Percentiles rank a stretch among this genome's conserved stretches.
Evolutionary conservation across 2,113 vertebrate species (phyloP).

Genomic region (Leptosomus discolor): DNA sequence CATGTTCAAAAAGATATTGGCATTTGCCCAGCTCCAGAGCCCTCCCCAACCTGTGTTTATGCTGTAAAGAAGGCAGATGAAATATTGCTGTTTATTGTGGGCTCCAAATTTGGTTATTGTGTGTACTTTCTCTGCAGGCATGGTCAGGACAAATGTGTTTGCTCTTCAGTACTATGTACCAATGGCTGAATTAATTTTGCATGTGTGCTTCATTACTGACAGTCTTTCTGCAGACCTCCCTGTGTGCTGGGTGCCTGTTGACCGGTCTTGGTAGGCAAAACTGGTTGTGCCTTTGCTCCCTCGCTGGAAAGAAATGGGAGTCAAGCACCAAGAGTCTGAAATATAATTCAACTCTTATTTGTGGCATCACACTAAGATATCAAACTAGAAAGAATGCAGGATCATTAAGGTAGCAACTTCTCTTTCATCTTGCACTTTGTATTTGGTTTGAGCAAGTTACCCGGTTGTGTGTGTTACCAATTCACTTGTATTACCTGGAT

Average conservation of each 20-base stretch:
- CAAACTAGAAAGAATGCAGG: background rate
- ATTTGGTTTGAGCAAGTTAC: background rate
- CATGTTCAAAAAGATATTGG: background rate
- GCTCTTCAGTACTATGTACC: background rate
- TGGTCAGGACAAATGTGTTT: background rate
- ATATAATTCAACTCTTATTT: background rate
- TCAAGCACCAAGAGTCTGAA: background rate
- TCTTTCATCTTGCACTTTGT: background rate
- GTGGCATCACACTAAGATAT: background rate
- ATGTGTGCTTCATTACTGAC: background rate
- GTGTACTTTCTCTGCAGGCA: background rate
- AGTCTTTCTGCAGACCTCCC: background rate
- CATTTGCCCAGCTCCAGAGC: background rate
- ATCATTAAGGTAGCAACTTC: background rate
- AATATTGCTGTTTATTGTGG: background rate
- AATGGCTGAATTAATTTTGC: background rate
- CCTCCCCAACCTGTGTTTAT: background rate
- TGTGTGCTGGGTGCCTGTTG: background rate
- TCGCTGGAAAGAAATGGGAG: background rate
- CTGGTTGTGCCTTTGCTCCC: background rate
- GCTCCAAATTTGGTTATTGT: background rate
- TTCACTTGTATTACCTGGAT: background rate
- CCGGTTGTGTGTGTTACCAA: background rate
- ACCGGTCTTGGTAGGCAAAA: background rate
- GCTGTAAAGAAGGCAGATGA: background rate